Conservation (phyloP, 2,113 vertebrate species). For the Balaeniceps rex region DNA sequence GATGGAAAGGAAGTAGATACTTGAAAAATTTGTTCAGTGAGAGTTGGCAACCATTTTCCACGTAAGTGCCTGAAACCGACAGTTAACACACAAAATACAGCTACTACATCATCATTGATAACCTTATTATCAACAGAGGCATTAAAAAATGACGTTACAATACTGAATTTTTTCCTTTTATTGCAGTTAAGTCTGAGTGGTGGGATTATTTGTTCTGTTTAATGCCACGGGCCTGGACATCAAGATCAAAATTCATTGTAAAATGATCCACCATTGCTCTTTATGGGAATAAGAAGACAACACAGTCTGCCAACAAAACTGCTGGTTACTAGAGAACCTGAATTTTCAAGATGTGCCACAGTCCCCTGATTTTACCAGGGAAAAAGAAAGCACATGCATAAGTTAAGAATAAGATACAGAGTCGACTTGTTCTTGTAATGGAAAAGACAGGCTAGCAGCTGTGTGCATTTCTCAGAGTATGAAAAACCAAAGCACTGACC, state of each 20-base stretch:
- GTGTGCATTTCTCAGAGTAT: background rate
- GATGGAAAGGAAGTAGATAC: background rate
- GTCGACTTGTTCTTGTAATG: background rate
- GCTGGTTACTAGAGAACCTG: background rate
- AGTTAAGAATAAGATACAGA: background rate
- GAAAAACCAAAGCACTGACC: slow-evolving; percentile 24
- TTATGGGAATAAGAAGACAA: background rate
- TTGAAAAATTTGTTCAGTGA: background rate
- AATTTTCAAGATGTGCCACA: background rate
- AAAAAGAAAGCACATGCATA: background rate
- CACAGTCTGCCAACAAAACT: background rate
- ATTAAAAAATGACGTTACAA: background rate
- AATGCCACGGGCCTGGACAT: background rate
- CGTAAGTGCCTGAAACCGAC: background rate
- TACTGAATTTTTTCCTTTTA: background rate
- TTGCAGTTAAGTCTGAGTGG: background rate
- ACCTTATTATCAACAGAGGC: background rate
- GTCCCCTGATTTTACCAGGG: background rate
- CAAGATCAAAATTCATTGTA: background rate
- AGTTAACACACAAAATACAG: background rate
- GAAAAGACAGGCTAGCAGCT: background rate
- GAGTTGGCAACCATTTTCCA: background rate
- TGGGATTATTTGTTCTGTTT: background rate
- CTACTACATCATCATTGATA: background rate
- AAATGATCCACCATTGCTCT: background rate